These are phyloP conservation scores for Cyclura pinguis DNA, from an alignment of 2,797 vertebrate species.

Conservation along the genomic window DNA sequence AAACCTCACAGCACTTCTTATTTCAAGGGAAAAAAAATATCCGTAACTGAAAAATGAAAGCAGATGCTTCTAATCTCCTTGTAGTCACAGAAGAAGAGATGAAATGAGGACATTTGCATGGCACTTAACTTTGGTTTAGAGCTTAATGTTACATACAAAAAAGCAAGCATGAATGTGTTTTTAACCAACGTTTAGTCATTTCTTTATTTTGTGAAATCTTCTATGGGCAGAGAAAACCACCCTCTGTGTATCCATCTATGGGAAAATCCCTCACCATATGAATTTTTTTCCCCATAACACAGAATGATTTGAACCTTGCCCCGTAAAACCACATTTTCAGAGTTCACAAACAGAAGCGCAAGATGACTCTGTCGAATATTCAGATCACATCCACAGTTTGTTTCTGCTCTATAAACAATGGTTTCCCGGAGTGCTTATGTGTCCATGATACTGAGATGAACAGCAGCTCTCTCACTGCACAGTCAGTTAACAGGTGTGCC, in stretches of 20 bases:
- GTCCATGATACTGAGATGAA: slow-evolving; percentile 7
- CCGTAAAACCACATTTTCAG: background rate
- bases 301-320: background rate
- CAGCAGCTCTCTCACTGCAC: background rate
- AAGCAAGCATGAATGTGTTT: background rate
- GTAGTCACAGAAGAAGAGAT: no score
- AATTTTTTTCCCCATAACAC: background rate
- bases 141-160: background rate
- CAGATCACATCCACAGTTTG: slow-evolving; percentile 25
- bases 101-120: background rate
- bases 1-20: background rate
- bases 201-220: background rate
- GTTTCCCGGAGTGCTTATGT: slow-evolving; percentile 7
- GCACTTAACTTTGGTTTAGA: background rate
- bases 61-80: background rate
- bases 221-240: background rate
- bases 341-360: background rate
- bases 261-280: background rate
- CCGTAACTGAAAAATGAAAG: background rate
- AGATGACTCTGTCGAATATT: background rate
- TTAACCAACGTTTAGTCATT: background rate
- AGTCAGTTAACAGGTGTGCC: slow-evolving; percentile 26
- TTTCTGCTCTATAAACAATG: slow-evolving; percentile 40
- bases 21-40: background rate
- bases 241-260: background rate